These are phyloP conservation scores for Pseudonaja textilis DNA, from an alignment of 2,113 vertebrate species.

Conservation along the genomic window DNA sequence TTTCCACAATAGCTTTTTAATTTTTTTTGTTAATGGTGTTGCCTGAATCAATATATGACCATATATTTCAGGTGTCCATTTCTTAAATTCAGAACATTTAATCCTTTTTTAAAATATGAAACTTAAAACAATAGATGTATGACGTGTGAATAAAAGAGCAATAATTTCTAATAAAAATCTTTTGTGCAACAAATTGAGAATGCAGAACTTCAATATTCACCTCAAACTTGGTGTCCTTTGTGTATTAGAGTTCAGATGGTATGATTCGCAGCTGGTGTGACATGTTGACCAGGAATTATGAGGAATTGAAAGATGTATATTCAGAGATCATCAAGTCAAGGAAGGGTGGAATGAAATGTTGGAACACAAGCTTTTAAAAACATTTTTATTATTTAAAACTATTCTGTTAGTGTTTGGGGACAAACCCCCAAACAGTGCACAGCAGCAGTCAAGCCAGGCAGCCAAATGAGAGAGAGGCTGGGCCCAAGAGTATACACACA, in stretches of 20 bases:
- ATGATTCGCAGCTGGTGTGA: neutral
- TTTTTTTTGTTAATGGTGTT: constrained; percentile 42
- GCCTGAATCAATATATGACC: constrained; percentile 41
- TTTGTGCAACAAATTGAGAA: constrained; percentile 32
- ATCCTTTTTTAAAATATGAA: neutral
- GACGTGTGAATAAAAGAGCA: neutral
- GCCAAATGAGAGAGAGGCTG: too few species aligned
- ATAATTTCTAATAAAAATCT: constrained; percentile 12
- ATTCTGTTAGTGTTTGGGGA: too few species aligned
- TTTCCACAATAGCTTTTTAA: constrained; percentile 46
- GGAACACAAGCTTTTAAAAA: constrained; percentile 48
- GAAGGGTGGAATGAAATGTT: neutral
- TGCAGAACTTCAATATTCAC: neutral
- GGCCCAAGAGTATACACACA: too few species aligned
- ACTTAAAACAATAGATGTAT: neutral
- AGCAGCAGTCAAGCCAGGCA: too few species aligned
- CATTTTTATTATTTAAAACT: constrained; percentile 57
- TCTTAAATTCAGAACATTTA: neutral
- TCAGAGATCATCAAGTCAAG: neutral
- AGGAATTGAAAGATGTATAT: neutral
- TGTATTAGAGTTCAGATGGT: neutral
- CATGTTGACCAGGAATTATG: neutral
- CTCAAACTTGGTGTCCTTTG: neutral
- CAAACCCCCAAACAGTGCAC: too few species aligned
- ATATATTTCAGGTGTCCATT: constrained; percentile 12